Conservation (phyloP, 92 coral and sea anemone species). For the Galaxea fascicularis region DNA sequence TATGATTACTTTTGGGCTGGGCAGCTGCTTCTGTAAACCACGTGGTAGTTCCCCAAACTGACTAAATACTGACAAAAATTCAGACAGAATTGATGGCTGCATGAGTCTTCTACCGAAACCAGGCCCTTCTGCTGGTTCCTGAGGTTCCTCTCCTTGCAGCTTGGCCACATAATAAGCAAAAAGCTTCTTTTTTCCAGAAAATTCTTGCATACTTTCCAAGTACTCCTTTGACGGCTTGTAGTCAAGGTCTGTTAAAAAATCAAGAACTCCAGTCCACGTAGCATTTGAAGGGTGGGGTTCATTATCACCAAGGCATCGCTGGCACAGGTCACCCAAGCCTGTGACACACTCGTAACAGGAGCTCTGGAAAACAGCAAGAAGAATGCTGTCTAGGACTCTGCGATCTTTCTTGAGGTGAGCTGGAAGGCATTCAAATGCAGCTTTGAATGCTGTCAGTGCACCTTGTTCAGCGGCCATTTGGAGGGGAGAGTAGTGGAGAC, state of each 20-base stretch:
- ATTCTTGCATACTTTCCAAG: constrained; percentile 55
- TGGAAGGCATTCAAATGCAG: constrained; percentile 72
- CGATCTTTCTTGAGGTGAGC: constrained; percentile 57
- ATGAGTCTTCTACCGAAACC: constrained; percentile 27
- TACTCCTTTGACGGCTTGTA: constrained; percentile 69
- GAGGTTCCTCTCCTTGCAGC: constrained; percentile 47
- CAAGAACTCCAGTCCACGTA: constrained; percentile 74
- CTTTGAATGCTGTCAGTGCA: constrained; percentile 61
- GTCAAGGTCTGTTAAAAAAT: constrained; percentile 54
- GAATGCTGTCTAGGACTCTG: constrained; percentile 61
- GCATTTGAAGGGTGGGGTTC: constrained; percentile 74
- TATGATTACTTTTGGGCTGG: constrained; percentile 19
- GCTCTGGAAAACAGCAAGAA: constrained; percentile 72
- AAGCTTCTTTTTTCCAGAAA: constrained; percentile 53
- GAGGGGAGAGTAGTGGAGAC: constrained; percentile 72
- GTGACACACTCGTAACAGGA: constrained; percentile 81
- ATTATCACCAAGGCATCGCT: constrained; percentile 66
- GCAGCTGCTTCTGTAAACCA: constrained; percentile 40
- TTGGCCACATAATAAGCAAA: constrained; percentile 53
- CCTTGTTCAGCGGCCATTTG: constrained; percentile 90
- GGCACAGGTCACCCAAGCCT: constrained; percentile 73
- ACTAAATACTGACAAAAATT: constrained; percentile 34
- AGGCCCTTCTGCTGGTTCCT: constrained; percentile 50
- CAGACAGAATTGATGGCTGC: constrained; percentile 34
- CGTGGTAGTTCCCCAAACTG: constrained; percentile 29